Base-by-base conservation (phyloP, 1,140 invertebrate species). In the Philaenus spumarius region DNA sequence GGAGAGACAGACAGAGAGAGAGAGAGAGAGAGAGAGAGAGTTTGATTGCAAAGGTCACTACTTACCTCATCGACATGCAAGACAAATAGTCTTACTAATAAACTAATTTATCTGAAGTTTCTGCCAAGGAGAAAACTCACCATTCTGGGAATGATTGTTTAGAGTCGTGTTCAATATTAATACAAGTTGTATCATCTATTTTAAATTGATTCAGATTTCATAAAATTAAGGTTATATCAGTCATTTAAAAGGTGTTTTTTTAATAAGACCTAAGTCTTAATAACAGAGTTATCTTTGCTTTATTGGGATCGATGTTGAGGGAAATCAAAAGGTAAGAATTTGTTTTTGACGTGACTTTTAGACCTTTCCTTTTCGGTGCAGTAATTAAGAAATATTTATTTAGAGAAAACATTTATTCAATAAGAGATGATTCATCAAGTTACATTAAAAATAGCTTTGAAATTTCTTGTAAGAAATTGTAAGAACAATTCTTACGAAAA, bases 261-360 rank as follows among this genome's bases (percentile, higher is more conserved):
- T 42, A 56, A 51, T 54, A 54, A 9, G 19, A 24, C 22, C 3
- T 56, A 23, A 12, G 14, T 19, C 9, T 6, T 37, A 22, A 17
- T 37, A 34, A 54, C 9, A 54, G 52, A 54, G 35, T 43, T 65
- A 24, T 45, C 48, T 66, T 1, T 11, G 61, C 4, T 66, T 66
- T 30, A 40, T 66, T 58, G 65, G 63, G 65, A 39, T 57, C 15
- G 34, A 55, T 42, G 48, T 43, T 2, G 24, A 43, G 14, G 24
- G 42, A 19, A 24, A 57, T 19, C 46, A 6, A 9, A 61, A 11
- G 40, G 30, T 47, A 0, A 1, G 6, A 48, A 35, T 58, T 62
- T 0, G 52, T 61, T 2, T 62, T 62, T 30, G 61, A 52, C 2
- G 59, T 57, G 0, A 60, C 35, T 12, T 55, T n/a, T n/a, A n/a